Conservation (phyloP, 2,797 vertebrate species). For the Tangara arthus region DNA sequence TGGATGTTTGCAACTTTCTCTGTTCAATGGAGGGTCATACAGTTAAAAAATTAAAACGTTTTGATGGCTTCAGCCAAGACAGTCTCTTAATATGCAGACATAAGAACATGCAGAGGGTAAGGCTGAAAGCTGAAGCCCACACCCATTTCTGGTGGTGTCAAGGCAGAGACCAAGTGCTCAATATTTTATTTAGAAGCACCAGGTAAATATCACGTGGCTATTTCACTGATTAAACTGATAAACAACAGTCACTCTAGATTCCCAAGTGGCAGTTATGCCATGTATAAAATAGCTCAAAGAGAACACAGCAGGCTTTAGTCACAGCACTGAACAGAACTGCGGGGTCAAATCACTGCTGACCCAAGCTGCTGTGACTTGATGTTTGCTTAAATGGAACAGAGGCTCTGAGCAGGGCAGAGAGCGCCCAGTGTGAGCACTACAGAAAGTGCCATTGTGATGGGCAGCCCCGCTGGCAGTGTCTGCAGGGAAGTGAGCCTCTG, state of each 20-base stretch:
- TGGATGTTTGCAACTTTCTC: background rate
- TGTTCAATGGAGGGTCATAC: background rate
- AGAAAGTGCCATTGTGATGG: rapidly evolving
- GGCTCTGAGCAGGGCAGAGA: background rate
- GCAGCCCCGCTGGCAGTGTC: background rate
- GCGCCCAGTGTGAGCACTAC: rapidly evolving
- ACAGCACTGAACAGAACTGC: background rate
- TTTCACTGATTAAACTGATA: background rate
- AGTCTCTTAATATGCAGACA: background rate
- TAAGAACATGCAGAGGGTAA: background rate
- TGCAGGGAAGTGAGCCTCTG: background rate
- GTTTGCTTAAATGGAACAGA: background rate
- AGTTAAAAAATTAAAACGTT: background rate
- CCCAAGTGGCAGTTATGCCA: background rate
- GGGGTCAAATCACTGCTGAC: background rate
- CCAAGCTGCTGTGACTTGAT: background rate
- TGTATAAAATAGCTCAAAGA: background rate
- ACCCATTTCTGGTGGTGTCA: background rate
- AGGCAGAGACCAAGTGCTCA: background rate
- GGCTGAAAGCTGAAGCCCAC: background rate
- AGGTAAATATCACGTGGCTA: background rate
- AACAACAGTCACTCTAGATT: background rate
- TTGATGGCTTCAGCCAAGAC: background rate
- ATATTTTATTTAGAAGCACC: background rate
- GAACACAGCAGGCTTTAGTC: background rate